Evolutionary conservation across 2,888 invertebrate genomes (phyloP).

Genomic region (Strigamia crassipes): DNA sequence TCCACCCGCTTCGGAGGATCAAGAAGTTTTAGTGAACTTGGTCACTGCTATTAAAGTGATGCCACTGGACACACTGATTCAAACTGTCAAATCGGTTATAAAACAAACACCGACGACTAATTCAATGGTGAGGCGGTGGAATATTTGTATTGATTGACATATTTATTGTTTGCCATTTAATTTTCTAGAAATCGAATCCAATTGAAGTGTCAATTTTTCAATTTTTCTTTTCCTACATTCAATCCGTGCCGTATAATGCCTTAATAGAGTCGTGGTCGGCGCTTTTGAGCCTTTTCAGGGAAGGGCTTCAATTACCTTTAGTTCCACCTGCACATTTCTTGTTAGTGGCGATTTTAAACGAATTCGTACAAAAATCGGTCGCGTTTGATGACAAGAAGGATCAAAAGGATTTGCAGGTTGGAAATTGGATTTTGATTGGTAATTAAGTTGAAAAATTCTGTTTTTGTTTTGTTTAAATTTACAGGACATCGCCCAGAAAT

Average conservation of each 20-base stretch:
- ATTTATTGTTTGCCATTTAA: conserved; percentile 6
- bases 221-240: conserved; percentile 72
- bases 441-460: too few species aligned
- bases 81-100: conserved; percentile 79
- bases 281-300: conserved; percentile 73
- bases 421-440: neutral
- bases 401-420: conserved; percentile 75
- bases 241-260: conserved; percentile 68
- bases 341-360: conserved; percentile 76
- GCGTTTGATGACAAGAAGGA: conserved; percentile 78
- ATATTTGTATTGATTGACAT: neutral
- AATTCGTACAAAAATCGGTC: conserved; percentile 79
- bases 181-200: conserved; percentile 59
- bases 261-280: conserved; percentile 79
- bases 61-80: conserved; percentile 80
- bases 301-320: conserved; percentile 68
- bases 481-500: conserved; percentile 63
- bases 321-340: conserved; percentile 79
- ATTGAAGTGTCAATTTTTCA: conserved; percentile 82
- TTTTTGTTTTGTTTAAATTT: conserved; percentile 46
- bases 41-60: conserved; percentile 80
- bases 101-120: conserved; percentile 68
- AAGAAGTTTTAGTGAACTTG: conserved; percentile 76
- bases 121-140: conserved; percentile 53
- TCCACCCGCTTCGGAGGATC: conserved; percentile 70